Evolutionary conservation across 2,113 vertebrate species (phyloP).

Genomic region (Hypomesus transpacificus): DNA sequence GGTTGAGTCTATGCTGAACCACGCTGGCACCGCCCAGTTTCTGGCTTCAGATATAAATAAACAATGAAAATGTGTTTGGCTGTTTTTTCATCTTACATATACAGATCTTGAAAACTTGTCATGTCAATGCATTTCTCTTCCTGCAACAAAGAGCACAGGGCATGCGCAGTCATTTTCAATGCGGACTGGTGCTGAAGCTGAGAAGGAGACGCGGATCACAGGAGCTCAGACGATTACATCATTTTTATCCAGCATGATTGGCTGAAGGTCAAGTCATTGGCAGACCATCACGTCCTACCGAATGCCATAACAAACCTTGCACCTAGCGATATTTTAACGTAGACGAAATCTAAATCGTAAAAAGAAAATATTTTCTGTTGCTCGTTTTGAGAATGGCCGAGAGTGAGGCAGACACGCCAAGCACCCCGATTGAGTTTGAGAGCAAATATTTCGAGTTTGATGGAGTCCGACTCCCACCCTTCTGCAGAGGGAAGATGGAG

Average conservation of each 20-base stretch:
- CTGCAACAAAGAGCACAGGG: background rate
- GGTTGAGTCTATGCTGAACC: background rate
- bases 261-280: constrained; percentile 50
- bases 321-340: constrained; percentile 5
- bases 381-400: constrained; percentile 82
- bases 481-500: constrained; percentile 97
- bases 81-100: no score
- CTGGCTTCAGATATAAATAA: no score
- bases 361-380: background rate
- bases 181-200: constrained; percentile 69
- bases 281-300: constrained; percentile 33
- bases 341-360: constrained; percentile 1
- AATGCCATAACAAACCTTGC: constrained; percentile 20
- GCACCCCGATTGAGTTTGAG: constrained; percentile 95
- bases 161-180: constrained; percentile 8
- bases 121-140: background rate
- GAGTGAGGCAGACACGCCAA: constrained; percentile 93
- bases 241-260: constrained; percentile 64
- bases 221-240: constrained; percentile 74
- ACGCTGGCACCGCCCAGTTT: background rate
- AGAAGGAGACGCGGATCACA: constrained; percentile 22
- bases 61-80: no score
- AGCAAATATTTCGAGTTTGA: constrained; percentile 98
- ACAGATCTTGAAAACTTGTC: no score
- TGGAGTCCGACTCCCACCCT: constrained; percentile 94